A percentile compares a stretch with the other conserved stretches of the same genome.
These are phyloP conservation scores for Timema podura DNA, from an alignment of 2,888 invertebrate genomes.

Conservation along the genomic window DNA sequence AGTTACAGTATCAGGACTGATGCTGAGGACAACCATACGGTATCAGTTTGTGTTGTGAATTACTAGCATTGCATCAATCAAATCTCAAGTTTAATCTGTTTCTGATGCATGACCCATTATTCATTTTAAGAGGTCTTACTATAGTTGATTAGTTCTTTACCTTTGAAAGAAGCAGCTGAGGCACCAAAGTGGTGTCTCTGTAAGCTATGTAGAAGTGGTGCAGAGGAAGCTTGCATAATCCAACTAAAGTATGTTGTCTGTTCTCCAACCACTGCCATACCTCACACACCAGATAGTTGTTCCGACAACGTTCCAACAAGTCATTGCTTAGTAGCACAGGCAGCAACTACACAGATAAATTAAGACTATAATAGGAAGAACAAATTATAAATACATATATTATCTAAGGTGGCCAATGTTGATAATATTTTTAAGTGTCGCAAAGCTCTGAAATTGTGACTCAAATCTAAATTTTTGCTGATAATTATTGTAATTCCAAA, in stretches of 20 bases:
- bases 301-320: constrained; percentile 52
- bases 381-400: background rate
- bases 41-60: too few relatives aligned
- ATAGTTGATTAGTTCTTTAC: constrained; percentile 39
- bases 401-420: background rate
- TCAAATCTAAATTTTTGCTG: too few relatives aligned
- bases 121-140: background rate
- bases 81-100: background rate
- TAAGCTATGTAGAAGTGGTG: constrained; percentile 60
- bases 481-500: too few relatives aligned
- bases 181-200: constrained; percentile 52
- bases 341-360: constrained; percentile 46
- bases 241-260: constrained; percentile 45
- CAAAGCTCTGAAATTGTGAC: too few relatives aligned
- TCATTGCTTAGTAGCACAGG: constrained; percentile 53
- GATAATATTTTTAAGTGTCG: too few relatives aligned
- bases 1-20: too few relatives aligned
- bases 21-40: too few relatives aligned
- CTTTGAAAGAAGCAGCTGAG: constrained; percentile 52
- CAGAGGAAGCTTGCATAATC: constrained; percentile 52
- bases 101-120: background rate
- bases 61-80: too few relatives aligned
- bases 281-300: constrained; percentile 54
- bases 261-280: constrained; percentile 45
- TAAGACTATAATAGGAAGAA: constrained; percentile 15